Conservation (phyloP, 2,113 vertebrate species). For the Caranx ignobilis region DNA sequence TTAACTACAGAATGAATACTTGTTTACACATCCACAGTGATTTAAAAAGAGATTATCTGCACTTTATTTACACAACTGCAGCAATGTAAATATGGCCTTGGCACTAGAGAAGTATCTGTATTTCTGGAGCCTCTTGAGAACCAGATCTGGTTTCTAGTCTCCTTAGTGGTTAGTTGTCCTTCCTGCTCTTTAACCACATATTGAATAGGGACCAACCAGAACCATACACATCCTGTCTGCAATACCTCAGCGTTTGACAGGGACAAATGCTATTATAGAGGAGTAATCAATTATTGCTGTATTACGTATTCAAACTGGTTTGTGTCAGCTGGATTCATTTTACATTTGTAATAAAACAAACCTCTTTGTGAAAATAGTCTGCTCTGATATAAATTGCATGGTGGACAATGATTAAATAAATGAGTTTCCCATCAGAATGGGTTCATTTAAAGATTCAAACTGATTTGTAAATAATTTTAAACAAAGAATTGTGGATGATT, state of each 20-base stretch:
- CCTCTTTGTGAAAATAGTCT: background rate
- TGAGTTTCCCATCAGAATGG: background rate
- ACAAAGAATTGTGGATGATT: slow-evolving; percentile 1
- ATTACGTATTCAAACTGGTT: background rate
- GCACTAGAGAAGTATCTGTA: background rate
- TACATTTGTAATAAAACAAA: background rate
- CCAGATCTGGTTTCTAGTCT: slow-evolving; percentile 18
- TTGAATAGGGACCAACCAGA: slow-evolving; percentile 9
- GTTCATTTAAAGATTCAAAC: background rate
- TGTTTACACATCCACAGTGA: background rate
- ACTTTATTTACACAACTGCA: slow-evolving; percentile 4
- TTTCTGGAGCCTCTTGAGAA: slow-evolving; percentile 9
- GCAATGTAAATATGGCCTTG: slow-evolving; percentile 2
- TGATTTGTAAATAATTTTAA: slow-evolving; percentile 11
- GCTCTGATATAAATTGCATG: background rate
- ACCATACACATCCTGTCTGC: slow-evolving; percentile 22
- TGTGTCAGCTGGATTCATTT: background rate
- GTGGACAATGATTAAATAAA: background rate
- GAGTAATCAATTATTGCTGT: background rate
- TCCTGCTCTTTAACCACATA: slow-evolving; percentile 37
- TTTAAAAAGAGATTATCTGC: background rate
- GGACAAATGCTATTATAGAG: slow-evolving; percentile 1
- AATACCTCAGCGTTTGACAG: slow-evolving; percentile 2
- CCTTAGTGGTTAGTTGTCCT: slow-evolving; percentile 15
- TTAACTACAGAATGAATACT: background rate